Percentiles rank a stretch among this genome's conserved stretches.
phyloP scores from a whole-genome alignment of 2,888 invertebrate species.

The Cheilosia soror region DNA sequence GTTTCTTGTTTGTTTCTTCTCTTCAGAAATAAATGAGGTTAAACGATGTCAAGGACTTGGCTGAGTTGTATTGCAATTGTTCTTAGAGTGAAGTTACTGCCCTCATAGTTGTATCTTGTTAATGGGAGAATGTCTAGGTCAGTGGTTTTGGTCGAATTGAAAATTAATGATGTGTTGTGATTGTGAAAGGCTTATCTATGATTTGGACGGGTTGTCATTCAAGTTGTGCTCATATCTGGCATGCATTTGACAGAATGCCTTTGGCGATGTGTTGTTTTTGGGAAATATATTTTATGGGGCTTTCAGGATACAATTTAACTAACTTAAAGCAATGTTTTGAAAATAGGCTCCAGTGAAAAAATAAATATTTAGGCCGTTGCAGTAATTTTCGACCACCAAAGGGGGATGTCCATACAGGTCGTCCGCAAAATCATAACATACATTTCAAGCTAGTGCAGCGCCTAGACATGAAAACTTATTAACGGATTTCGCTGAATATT shows the following conservation, averaged over 20 bases:
- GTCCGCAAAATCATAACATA: too few species aligned
- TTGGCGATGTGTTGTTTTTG: too few species aligned
- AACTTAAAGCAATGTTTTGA: too few species aligned
- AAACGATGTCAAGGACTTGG: constrained; percentile 44
- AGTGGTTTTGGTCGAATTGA: neutral
- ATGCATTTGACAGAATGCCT: too few species aligned
- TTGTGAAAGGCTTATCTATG: neutral
- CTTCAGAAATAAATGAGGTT: constrained; percentile 28
- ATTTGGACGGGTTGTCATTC: neutral
- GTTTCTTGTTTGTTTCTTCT: neutral
- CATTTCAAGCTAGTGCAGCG: too few species aligned
- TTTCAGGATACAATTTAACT: too few species aligned
- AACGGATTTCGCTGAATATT: too few species aligned
- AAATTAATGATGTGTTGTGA: neutral
- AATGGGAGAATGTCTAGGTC: constrained; percentile 2
- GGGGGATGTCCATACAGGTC: too few species aligned
- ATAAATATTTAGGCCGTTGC: too few species aligned
- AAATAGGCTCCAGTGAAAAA: too few species aligned
- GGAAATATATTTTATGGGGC: neutral
- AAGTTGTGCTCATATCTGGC: neutral
- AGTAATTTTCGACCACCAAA: too few species aligned
- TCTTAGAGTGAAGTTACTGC: neutral
- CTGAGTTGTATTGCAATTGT: neutral
- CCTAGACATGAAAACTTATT: too few species aligned
- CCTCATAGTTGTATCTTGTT: neutral